Percentiles rank a stretch among this genome's conserved stretches.
Evolutionary conservation across 2,797 vertebrate genomes (phyloP).

Genomic region (Hybognathus amarus): DNA sequence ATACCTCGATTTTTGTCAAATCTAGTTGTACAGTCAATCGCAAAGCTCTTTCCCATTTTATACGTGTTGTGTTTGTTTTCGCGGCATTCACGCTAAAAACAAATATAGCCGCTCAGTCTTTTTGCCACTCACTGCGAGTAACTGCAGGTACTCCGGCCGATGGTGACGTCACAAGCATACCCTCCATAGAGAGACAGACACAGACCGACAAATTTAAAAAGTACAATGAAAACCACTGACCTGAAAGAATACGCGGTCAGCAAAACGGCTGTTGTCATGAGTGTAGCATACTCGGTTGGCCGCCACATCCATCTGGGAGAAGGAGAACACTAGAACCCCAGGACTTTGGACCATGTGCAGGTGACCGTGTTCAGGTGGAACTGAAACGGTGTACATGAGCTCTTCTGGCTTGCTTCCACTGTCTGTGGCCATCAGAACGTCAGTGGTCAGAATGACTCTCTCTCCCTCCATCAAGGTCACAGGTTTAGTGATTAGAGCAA

Average conservation of each 20-base stretch:
- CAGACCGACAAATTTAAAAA: background rate
- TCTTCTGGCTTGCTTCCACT: conserved; percentile 84
- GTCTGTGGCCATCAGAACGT: conserved; percentile 91
- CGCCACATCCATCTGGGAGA: conserved; percentile 90
- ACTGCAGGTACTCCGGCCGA: too few species aligned
- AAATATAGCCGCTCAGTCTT: too few species aligned
- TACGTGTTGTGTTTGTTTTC: too few species aligned
- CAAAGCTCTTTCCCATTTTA: too few species aligned
- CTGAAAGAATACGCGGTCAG: conserved; percentile 81
- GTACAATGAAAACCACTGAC: conserved; percentile 69
- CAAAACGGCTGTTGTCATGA: conserved; percentile 83
- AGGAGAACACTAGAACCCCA: conserved; percentile 79
- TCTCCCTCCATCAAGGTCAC: conserved; percentile 90
- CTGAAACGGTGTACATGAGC: conserved; percentile 85
- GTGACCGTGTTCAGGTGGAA: conserved; percentile 87
- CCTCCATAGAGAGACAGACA: background rate
- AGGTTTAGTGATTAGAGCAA: conserved; percentile 84
- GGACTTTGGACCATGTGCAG: conserved; percentile 86
- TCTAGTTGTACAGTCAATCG: too few species aligned
- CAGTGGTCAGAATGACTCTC: conserved; percentile 90
- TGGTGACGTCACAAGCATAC: too few species aligned
- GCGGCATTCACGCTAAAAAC: too few species aligned
- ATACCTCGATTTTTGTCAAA: too few species aligned
- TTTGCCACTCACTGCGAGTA: too few species aligned
- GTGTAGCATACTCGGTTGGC: conserved; percentile 85